phyloP scores from a whole-genome alignment of 2,113 vertebrate species.

The Mus pahari region DNA sequence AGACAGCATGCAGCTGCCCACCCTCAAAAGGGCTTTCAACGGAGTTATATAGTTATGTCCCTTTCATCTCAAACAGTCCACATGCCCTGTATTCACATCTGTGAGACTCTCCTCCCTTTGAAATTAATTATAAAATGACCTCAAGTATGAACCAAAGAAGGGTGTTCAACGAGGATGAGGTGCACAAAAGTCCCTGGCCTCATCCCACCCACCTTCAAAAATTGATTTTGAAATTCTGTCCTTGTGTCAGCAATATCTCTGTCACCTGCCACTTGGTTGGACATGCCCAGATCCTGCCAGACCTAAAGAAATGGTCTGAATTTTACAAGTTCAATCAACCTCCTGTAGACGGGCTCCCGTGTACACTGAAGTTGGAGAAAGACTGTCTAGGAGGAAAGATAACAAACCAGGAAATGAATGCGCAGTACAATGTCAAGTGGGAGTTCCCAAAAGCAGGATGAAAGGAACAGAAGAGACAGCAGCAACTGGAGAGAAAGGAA shows the following conservation, averaged over 20 bases:
- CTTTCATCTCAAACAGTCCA: not conserved
- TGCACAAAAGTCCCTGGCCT: not conserved
- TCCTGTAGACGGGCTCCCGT: too few relatives aligned
- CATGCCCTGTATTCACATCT: not conserved
- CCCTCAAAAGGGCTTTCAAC: not conserved
- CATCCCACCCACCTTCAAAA: not conserved
- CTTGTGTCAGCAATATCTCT: not conserved
- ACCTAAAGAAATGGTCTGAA: not conserved
- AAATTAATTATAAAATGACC: not conserved
- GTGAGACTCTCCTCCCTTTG: not conserved
- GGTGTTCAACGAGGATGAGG: not conserved
- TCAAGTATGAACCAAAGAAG: not conserved
- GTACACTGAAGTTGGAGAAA: not conserved
- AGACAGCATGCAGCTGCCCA: not conserved
- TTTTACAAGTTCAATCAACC: not conserved
- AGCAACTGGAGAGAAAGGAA: not conserved
- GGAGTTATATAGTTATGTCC: not conserved
- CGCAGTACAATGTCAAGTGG: not conserved
- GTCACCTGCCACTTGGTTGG: not conserved
- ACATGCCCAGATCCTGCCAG: not conserved
- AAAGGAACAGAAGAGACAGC: not conserved
- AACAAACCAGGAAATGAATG: not conserved
- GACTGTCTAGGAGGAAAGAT: not conserved
- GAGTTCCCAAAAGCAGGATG: not conserved
- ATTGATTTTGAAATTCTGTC: not conserved